Conservation (phyloP, 2,797 vertebrate species). For the Pelochelys cantorii region DNA sequence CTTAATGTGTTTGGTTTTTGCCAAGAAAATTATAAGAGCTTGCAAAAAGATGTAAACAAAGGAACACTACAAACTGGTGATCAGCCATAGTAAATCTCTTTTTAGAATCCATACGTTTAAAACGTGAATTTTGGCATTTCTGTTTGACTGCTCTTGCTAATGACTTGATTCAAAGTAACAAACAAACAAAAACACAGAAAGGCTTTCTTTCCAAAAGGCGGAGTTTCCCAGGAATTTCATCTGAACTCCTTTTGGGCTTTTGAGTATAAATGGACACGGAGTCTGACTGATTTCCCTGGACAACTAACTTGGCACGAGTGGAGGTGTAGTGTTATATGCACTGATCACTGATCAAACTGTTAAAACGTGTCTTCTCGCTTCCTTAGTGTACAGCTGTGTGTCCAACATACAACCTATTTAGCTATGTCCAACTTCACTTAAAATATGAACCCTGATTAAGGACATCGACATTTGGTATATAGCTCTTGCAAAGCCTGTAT, state of each 20-base stretch:
- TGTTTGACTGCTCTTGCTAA: conserved; percentile 39
- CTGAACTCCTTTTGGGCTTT: conserved; percentile 22
- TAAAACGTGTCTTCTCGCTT: background rate
- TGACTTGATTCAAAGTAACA: conserved; percentile 13
- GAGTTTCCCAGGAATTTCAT: conserved; percentile 40
- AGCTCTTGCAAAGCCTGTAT: conserved; percentile 14
- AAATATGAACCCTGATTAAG: background rate
- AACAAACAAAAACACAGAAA: background rate
- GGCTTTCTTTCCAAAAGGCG: conserved; percentile 39
- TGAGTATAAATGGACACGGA: background rate
- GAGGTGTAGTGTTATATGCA: background rate
- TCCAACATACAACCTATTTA: background rate
- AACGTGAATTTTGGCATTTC: conserved; percentile 36
- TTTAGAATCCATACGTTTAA: conserved; percentile 19
- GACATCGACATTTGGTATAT: background rate
- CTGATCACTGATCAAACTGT: background rate
- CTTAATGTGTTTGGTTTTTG: background rate
- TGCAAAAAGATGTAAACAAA: background rate
- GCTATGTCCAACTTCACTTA: background rate
- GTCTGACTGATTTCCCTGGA: background rate
- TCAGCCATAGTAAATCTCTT: background rate
- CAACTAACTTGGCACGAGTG: background rate
- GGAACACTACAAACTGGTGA: background rate
- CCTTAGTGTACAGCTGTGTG: background rate
- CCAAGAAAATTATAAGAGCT: background rate